phyloP scores from a whole-genome alignment of 1,140 invertebrate genomes.

The Sinella curviseta region DNA sequence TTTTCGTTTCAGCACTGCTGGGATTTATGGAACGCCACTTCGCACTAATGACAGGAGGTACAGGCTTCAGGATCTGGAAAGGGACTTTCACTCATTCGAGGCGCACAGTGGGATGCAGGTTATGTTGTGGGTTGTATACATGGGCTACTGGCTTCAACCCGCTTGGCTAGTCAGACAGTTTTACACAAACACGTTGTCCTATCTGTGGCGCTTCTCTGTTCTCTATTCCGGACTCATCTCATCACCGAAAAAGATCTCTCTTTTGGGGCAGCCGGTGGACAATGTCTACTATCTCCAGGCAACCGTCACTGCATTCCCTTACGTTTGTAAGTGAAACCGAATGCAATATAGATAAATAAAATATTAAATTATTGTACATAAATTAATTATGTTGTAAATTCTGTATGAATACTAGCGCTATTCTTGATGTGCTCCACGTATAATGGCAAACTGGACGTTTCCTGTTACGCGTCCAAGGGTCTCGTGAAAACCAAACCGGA shows the following conservation, averaged over 20 bases:
- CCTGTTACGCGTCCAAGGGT: constrained; percentile 14
- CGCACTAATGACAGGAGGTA: not conserved
- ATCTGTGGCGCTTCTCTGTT: not conserved
- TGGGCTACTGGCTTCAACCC: not conserved
- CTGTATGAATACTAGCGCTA: not conserved
- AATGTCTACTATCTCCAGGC: constrained; percentile 6
- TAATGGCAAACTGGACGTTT: constrained; percentile 27
- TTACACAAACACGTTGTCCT: not conserved
- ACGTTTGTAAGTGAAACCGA: constrained; percentile 5
- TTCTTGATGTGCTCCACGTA: constrained; percentile 28
- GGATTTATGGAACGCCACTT: constrained; percentile 18
- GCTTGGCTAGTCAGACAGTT: not conserved
- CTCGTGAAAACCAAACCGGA: not conserved
- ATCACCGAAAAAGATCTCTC: not conserved
- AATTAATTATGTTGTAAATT: constrained; percentile 2
- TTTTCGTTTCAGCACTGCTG: constrained; percentile 25
- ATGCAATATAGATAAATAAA: too few relatives aligned
- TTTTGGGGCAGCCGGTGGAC: not conserved
- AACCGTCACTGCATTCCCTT: not conserved
- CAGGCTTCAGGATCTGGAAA: constrained; percentile 16
- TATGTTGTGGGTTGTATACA: not conserved
- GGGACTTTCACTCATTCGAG: not conserved
- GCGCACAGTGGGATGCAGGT: not conserved
- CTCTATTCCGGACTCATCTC: constrained; percentile 3
- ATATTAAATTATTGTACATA: too few relatives aligned